Percentiles rank a stretch among this genome's conserved stretches.
phyloP scores from a whole-genome alignment of 1,140 invertebrate genomes.

The Camponotus vicinus region DNA sequence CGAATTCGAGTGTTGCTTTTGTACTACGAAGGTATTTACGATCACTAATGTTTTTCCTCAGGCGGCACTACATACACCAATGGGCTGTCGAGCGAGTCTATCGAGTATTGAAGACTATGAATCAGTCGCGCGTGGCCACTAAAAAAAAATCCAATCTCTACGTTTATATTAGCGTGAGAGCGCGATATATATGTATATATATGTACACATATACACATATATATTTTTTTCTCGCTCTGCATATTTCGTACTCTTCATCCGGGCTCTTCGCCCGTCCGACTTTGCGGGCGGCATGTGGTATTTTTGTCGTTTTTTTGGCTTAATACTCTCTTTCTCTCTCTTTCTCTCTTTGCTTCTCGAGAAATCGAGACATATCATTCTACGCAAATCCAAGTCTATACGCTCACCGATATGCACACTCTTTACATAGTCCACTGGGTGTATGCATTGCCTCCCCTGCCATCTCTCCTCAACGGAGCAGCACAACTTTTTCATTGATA shows the following conservation, averaged over 20 bases:
- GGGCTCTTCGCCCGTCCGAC: background rate
- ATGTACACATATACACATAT: background rate
- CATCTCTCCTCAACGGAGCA: conserved; percentile 36
- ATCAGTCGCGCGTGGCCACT: too few species aligned
- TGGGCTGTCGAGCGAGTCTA: conserved; percentile 66
- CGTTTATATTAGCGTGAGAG: background rate
- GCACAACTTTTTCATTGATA: conserved; percentile 68
- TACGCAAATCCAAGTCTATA: background rate
- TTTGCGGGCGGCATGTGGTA: background rate
- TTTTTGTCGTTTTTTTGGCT: background rate
- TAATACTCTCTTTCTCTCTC: background rate
- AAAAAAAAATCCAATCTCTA: conserved; percentile 1
- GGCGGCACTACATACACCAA: conserved; percentile 76
- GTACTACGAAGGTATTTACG: conserved; percentile 95
- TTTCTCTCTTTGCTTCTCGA: conserved; percentile 32
- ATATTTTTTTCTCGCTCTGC: background rate
- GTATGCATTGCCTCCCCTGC: conserved; percentile 72
- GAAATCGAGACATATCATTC: background rate
- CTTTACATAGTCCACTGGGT: conserved; percentile 73
- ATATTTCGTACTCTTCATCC: conserved; percentile 26
- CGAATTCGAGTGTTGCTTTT: conserved; percentile 98
- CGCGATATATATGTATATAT: background rate
- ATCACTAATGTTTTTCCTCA: conserved; percentile 74
- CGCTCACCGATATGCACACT: conserved; percentile 54
- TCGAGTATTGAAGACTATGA: background rate